Base-by-base conservation (phyloP, 2,113 vertebrate genomes). In the Corapipo altera region DNA sequence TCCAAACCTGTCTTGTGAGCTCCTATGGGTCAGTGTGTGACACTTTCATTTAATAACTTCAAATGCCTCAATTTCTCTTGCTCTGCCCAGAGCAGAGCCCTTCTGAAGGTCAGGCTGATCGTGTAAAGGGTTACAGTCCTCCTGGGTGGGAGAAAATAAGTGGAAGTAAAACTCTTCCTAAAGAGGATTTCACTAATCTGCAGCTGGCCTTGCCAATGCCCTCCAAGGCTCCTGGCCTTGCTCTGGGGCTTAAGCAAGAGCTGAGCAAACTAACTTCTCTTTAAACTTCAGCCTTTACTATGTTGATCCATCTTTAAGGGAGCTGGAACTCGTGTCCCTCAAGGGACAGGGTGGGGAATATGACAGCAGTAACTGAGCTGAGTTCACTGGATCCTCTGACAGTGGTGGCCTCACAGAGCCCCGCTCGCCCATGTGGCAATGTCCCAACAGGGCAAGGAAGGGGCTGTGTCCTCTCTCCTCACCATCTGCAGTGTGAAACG, bases 181-280 rank as follows among this genome's bases (percentile, higher is more conserved):
- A 97, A 97, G 95, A 95, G 95, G 96, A 97, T 97, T 97, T 92
- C 51, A 49, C 37, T 97, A 97, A 97, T 95, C 96, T 96, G 66
- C 61, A 54, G 39, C 76, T 91, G 57, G 93, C 95, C 77, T 97
- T 96, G 91, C 65, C 49, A 41, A 27, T 95, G 95, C 89, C 96
- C 95, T 97, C 94, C 91, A 86, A 72, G 83, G 86, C 84, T 93
- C 83, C 61, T 80, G 76, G 85, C 91, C 92, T 93, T 82, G 89
- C 85, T 93, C 6, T 15, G n/a, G 28, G 48, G 94, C 91, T 95
- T 95, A 96, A 88, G 83, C 58, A 73, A 67, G 75, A 95, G 91
- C 78, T 94, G 92, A 94, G 82, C 67, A 92, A 95, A 97, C 65
- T 19, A 16, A n/a, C 93, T 89, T 82, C 82, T 75, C 70, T 79